These are phyloP conservation scores for Columba guinea DNA, from an alignment of 2,797 vertebrate genomes.

Conservation along the genomic window DNA sequence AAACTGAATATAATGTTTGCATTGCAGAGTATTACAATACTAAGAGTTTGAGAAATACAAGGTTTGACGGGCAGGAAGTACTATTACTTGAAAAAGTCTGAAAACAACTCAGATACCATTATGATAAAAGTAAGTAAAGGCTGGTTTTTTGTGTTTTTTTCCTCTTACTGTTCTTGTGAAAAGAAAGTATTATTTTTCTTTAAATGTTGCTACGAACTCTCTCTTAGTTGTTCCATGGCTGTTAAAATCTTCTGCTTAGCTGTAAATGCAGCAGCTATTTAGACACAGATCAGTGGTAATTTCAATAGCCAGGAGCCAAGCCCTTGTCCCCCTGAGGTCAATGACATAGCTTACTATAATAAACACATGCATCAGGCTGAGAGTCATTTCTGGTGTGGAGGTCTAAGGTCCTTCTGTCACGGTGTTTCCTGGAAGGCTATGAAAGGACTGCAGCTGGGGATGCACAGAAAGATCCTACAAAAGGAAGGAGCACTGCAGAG, in stretches of 20 bases:
- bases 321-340: constrained; percentile 15
- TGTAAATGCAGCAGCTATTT: constrained; percentile 26
- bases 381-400: not conserved
- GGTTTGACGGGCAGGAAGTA: not conserved
- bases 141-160: not conserved
- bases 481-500: not conserved
- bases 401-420: constrained; percentile 3
- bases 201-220: not conserved
- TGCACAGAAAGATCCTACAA: not conserved
- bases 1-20: not conserved
- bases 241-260: not conserved
- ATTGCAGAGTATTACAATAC: not conserved
- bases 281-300: not conserved
- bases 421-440: not conserved
- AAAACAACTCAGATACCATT: not conserved
- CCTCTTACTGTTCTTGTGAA: not conserved
- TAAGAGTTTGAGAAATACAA: not conserved
- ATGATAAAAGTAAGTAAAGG: not conserved
- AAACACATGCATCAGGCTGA: constrained; percentile 11
- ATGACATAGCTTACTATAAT: constrained; percentile 51
- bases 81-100: not conserved
- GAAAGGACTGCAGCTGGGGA: not conserved
- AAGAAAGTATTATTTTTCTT: not conserved
- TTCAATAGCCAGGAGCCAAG: constrained; percentile 37
- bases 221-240: not conserved